Evolutionary conservation across 2,113 vertebrate species (phyloP), one percentile per base, ranked within the genome.

Genomic region (Onychorhynchus coronatus): DNA sequence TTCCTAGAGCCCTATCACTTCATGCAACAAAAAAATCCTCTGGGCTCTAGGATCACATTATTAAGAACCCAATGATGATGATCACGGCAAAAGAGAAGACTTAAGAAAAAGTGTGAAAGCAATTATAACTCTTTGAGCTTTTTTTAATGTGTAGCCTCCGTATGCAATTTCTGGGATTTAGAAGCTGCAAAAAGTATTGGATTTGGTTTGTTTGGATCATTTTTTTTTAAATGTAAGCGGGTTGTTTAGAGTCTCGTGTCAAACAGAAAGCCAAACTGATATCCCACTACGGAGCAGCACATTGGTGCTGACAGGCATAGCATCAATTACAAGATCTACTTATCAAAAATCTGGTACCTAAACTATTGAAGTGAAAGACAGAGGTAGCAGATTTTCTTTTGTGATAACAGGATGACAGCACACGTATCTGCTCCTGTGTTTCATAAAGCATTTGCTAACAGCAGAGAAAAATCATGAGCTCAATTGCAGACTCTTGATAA

Each of bases 381-480:
- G 47, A 67, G 37, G 52, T 15, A 76, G 61, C 14, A 82, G 85
- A 84, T 89, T 84, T 82, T 91, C 92, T 88, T 55, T 68, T 52
- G 22, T 28, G 79, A 63, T 89, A 94, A 88, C 6, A 53, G 9
- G 17, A 44, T 0, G 4, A 47, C 22, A 72, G 52, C 30, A 33
- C 16, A 47, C 5, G 1, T 22, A 58, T 80, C 88, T 90, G 12
- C n/a, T 65, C 35, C 68, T 9, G 21, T 3, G 5, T 67, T 91
- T 76, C 63, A 73, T 31, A 12, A 66, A 85, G 20, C 53, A 53
- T 79, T 89, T 94, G 31, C 62, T 89, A 79, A 63, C 16, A 46
- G 58, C 25, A 88, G 11, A 85, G 50, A 68, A 82, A 79, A 95
- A 71, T 63, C 67, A 31, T 3, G 27, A 59, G 24, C 42, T 91